These are phyloP conservation scores for Chouioia cunea DNA, from an alignment of 2,888 invertebrate species.

Conservation along the genomic window DNA sequence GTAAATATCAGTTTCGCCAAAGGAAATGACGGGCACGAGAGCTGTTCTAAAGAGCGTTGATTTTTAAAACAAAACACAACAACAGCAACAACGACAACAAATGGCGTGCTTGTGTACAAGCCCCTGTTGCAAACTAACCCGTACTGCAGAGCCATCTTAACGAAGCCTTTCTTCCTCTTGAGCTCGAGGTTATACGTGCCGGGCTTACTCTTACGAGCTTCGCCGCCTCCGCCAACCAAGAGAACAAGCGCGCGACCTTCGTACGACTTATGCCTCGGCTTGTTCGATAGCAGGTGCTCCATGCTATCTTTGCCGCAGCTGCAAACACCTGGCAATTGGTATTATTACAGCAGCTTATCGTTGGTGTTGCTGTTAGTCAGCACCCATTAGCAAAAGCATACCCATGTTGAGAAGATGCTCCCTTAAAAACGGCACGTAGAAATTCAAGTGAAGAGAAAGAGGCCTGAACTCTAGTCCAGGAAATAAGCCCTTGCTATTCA, in stretches of 20 bases:
- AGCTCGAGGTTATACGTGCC: conserved; percentile 79
- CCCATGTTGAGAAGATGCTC: conserved; percentile 75
- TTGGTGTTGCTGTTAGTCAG: too few relatives aligned
- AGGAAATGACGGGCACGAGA: conserved; percentile 88
- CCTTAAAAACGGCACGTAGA: conserved; percentile 78
- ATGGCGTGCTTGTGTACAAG: too few relatives aligned
- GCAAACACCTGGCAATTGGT: conserved; percentile 61
- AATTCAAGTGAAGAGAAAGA: conserved; percentile 81
- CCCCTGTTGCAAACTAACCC: conserved; percentile 75
- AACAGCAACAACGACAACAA: too few relatives aligned
- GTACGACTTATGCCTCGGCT: conserved; percentile 65
- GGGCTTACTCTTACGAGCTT: conserved; percentile 86
- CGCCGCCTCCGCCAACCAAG: conserved; percentile 90
- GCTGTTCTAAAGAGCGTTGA: conserved; percentile 74
- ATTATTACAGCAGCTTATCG: too few relatives aligned
- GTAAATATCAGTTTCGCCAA: conserved; percentile 90
- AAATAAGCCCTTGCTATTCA: conserved; percentile 71
- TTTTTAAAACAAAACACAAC: background rate
- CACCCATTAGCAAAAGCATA: conserved; percentile 59
- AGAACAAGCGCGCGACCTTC: conserved; percentile 76
- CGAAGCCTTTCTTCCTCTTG: conserved; percentile 84
- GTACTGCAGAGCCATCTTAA: conserved; percentile 78
- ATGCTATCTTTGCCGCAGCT: conserved; percentile 78
- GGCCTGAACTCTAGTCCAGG: conserved; percentile 75
- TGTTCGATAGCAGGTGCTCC: conserved; percentile 71